Evolutionary conservation across 2,888 invertebrate species (phyloP), one percentile per base, ranked within the genome.

Genomic region (Bembecia ichneumoniformis): DNA sequence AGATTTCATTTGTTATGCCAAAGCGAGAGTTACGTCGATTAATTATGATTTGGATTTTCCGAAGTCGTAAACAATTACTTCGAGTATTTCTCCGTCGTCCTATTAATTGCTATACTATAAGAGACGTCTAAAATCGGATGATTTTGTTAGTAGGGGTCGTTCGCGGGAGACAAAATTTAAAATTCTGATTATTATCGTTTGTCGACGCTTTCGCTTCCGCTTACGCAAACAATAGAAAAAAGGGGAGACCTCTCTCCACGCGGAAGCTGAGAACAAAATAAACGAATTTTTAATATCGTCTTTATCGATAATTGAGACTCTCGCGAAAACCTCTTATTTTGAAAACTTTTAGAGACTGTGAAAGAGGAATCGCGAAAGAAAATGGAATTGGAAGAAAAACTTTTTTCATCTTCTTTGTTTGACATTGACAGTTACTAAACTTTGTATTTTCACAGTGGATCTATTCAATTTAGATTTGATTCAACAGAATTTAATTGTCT

Each of bases 321-420:
- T 75, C 72, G 77, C 74, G 77, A 82, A 82, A 86, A 84, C 76
- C 86, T 84, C 83, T 84, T 82, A 84, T 86, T 87, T 87, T 83
- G 75, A 77, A 84, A 86, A 83, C 76, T 86, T 86, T 86, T 72
- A 77, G 77, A 82, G 80, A 80, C 82, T 79, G 77, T 74, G 77
- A 86, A 84, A 83, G 80, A 82, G 80, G 77, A 83, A 80, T 82
- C 72, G 75, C 74, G 76, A 82, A 80, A 74, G 80, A 84, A 86
- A 86, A 82, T 82, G 77, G 78, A 77, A 83, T 82, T 80, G 77
- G 75, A 74, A 73, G 77, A 76, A 76, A 83, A 87, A 86, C 82
- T 86, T 87, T 87, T 84, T 86, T 84, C 86, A 87, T 86, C 84
- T 87, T 82, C 86, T 86, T 86, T 84, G 78, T 84, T 84, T 87